Percentiles rank a stretch among this genome's conserved stretches.
Evolutionary conservation across 2,797 vertebrate genomes (phyloP).

Genomic region (Acomys russatus): DNA sequence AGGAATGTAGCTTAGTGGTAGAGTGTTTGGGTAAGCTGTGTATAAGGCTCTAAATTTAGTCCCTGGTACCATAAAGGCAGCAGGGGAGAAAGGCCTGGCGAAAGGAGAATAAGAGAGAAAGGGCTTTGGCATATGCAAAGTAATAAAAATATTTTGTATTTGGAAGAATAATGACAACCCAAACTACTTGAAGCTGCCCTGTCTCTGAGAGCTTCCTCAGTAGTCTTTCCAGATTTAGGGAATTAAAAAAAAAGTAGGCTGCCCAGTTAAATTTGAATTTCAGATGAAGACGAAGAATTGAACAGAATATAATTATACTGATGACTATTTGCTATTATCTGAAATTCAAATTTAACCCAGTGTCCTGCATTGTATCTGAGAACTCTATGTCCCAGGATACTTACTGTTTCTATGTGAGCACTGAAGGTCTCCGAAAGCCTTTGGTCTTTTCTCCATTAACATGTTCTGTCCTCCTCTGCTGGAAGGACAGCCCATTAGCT

Average conservation of each 20-base stretch:
- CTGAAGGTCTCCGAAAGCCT: neutral
- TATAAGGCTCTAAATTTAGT: neutral
- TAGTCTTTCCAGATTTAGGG: constrained; percentile 31
- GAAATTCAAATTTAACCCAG: constrained; percentile 55
- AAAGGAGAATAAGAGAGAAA: neutral
- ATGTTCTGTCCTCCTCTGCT: neutral
- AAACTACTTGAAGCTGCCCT: neutral
- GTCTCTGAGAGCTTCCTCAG: constrained; percentile 33
- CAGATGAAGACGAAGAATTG: constrained; percentile 28
- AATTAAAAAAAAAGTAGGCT: neutral
- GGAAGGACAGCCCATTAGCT: neutral
- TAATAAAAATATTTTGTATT: constrained; percentile 50
- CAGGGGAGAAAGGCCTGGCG: neutral
- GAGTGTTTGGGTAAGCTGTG: neutral
- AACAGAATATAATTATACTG: neutral
- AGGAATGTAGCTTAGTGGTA: too few species aligned
- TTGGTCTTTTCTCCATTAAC: constrained; percentile 8
- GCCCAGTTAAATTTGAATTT: constrained; percentile 66
- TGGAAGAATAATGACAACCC: neutral
- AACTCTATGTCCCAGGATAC: neutral
- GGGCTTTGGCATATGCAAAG: neutral
- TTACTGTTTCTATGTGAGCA: neutral
- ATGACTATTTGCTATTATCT: constrained; percentile 44
- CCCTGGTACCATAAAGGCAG: neutral
- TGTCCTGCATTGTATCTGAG: constrained; percentile 2